Base-by-base conservation (phyloP, 2,888 invertebrate species). In the Eueremaeus valkanovi region DNA sequence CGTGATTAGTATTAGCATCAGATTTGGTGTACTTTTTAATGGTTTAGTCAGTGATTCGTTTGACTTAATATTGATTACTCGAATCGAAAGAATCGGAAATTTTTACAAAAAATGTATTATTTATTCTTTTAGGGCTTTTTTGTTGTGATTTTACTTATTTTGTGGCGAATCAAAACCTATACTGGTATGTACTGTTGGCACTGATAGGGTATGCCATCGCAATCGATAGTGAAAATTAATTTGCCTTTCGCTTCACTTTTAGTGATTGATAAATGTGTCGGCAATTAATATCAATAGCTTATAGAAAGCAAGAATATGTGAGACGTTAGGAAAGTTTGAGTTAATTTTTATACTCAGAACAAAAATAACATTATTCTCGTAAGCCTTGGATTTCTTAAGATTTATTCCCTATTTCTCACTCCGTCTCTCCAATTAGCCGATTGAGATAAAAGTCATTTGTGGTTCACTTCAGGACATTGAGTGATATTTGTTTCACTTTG, bases 101-200 rank as follows among this genome's bases (percentile, higher is more conserved):
- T 66, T 16, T 58, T 58, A 6, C 3, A 31, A 58, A 29, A 58
- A 58, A 58, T 58, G 18, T 58, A 58, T 58, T 49, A 55, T 55
- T 55, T 55, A 55, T 55, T n/a, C n/a, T n/a, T 55, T 29, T 31
- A 13, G 13, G n/a, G 18, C 21, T 49, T 45, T 45, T 58, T 58
- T 58, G 58, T 58, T 58, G 58, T 58, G 58, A 58, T 58, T 58
- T 58, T 58, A 63, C 33, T 63, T 63, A 63, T 63, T 63, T 61
- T 63, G 36, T 63, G 63, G 33, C 33, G 18, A 63, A 16, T 31
- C 63, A 63, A n/a, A 61, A 36, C 63, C 63, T 55, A 31, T 63
- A 63, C 9, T 24, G 11, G 13, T 21, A 51, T 51, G 27, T 55
- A 55, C 27, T 45, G 3, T 45, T 45, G 42, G 42, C 18, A n/a